Percentiles rank a stretch among this genome's conserved stretches.
These are phyloP conservation scores for Choloepus didactylus DNA, from an alignment of 2,797 vertebrate species.

Conservation along the genomic window DNA sequence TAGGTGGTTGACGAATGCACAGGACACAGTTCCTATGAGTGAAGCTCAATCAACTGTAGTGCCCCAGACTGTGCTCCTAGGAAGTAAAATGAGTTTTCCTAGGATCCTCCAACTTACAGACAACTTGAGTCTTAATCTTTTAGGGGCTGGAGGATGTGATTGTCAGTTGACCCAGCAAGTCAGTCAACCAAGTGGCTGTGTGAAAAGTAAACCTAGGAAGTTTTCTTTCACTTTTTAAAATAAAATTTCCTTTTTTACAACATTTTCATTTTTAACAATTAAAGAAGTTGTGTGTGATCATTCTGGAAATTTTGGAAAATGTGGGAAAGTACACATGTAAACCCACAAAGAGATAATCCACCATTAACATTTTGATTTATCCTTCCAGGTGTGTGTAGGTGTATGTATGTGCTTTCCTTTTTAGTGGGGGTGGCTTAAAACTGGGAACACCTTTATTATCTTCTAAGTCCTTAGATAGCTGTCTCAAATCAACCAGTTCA, in stretches of 20 bases:
- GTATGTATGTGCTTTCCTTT: background rate
- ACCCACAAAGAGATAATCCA: background rate
- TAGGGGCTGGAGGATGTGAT: background rate
- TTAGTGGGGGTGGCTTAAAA: background rate
- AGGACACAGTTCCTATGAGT: background rate
- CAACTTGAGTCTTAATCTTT: background rate
- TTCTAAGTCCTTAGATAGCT: background rate
- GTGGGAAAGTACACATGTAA: background rate
- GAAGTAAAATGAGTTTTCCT: background rate
- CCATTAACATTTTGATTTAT: background rate
- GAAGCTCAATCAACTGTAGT: background rate
- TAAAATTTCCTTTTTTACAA: background rate
- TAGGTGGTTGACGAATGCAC: too few species aligned
- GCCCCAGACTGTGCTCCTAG: background rate
- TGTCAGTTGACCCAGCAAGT: background rate
- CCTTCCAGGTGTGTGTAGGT: background rate
- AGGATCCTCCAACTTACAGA: background rate
- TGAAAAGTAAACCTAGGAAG: background rate
- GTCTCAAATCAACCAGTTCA: background rate
- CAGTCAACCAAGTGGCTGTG: background rate
- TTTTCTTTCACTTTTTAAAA: background rate
- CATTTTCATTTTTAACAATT: background rate
- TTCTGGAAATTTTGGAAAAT: constrained; percentile 35
- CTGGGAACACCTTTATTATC: background rate
- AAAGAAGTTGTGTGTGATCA: background rate